Evolutionary conservation across 2,888 invertebrate genomes (phyloP), one percentile per base, ranked within the genome.

Genomic region (Stenodema calcarata): DNA sequence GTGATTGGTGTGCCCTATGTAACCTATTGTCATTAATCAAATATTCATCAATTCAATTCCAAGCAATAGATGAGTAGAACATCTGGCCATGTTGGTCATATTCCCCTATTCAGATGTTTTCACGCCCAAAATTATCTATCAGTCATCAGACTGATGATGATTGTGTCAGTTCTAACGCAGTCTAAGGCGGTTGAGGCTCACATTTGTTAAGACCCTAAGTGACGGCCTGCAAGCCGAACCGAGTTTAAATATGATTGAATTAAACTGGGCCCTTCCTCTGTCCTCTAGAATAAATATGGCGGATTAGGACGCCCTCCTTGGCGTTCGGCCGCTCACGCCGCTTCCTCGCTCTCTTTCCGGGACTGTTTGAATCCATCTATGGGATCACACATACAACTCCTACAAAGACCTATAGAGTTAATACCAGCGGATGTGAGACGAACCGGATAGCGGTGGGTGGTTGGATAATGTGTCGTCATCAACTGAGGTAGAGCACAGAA

Each of bases 211-310:
- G 62, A 80, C 30, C 80, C 54, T 28, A 35, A 44, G 80, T 80
- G 80, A 80, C 80, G 80, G 80, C 47, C 47, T 27, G 69, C 82
- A 41, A 70, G 18, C 82, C 41, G 82, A 70, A 69, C 42, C 62
- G 82, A 62, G 82, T 82, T 82, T 42, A 82, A 82, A 82, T 82
- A 82, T 82, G 82, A 82, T 82, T 82, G 82, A 82, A 82, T 82
- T 82, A 82, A 78, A 82, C 82, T 82, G 82, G 82, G 82, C 82
- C 82, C 82, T 82, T 82, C 82, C 82, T 82, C 82, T 82, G 41
- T 62, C 62, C 82, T 35, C 62, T 82, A 42, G 82, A 82, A 82
- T 82, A 82, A 82, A 82, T 82, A 82, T 82, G 82, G 82, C 70
- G 82, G 82, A 82, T 82, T 82, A 28, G 82, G 69, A 70, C 42